Evolutionary conservation across 1,140 invertebrate species (phyloP).

Genomic region (Adelges cooleyi): DNA sequence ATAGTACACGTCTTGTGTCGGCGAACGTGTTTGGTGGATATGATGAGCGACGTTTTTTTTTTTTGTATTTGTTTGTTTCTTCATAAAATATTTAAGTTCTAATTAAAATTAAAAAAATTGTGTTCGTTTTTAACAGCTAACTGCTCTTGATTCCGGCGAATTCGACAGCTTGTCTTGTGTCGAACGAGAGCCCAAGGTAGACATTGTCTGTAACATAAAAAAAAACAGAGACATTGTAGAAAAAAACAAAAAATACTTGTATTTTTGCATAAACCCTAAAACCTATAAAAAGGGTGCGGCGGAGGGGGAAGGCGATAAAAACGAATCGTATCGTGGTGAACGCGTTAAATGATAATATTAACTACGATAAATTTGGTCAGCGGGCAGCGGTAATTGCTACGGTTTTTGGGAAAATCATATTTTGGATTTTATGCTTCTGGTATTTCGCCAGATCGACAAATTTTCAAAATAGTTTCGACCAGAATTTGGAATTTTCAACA

Average conservation of each 20-base stretch:
- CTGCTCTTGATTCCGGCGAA: conserved; percentile 7
- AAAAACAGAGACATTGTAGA: neutral
- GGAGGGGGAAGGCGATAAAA: neutral
- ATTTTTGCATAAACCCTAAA: neutral
- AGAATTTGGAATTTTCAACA: too few relatives aligned
- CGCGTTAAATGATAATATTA: too few relatives aligned
- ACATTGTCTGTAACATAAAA: conserved; percentile 5
- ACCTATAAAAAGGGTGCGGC: neutral
- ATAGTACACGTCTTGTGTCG: neutral
- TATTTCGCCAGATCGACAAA: too few relatives aligned
- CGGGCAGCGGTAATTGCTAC: too few relatives aligned
- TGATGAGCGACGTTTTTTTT: neutral
- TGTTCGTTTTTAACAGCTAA: conserved; percentile 26
- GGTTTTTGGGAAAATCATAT: too few relatives aligned
- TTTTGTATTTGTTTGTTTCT: too few relatives aligned
- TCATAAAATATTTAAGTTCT: too few relatives aligned
- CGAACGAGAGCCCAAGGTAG: neutral
- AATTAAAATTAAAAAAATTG: too few relatives aligned
- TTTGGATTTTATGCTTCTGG: too few relatives aligned
- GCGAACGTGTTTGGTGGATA: neutral
- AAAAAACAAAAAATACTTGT: neutral
- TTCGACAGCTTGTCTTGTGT: neutral
- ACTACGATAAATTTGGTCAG: too few relatives aligned
- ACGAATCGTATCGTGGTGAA: too few relatives aligned
- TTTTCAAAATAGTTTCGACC: too few relatives aligned